A percentile compares a stretch with the other conserved stretches of the same genome.
These are phyloP conservation scores for Glaucomys volans DNA, from an alignment of 2,113 vertebrate species.

Conservation along the genomic window DNA sequence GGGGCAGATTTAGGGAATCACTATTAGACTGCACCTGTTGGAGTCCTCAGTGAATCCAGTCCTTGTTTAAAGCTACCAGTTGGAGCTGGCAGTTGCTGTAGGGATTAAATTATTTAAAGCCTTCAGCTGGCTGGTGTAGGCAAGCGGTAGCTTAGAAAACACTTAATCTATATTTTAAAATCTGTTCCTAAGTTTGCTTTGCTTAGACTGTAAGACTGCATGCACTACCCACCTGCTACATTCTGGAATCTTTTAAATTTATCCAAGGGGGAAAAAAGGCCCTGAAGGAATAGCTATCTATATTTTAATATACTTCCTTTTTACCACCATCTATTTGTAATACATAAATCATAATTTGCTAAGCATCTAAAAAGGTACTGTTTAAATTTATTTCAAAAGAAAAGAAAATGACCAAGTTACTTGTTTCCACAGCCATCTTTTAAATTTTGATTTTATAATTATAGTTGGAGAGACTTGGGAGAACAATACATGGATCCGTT, in stretches of 20 bases:
- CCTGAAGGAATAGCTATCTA: slow-evolving; percentile 44
- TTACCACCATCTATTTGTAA: slow-evolving; percentile 59
- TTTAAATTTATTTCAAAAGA: slow-evolving; percentile 54
- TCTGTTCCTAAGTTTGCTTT: slow-evolving; percentile 90
- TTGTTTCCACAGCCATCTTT: slow-evolving; percentile 14
- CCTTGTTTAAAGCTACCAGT: slow-evolving; percentile 89
- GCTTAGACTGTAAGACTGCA: slow-evolving; percentile 85
- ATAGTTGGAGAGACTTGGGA: slow-evolving; percentile 28
- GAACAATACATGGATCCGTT: not conserved
- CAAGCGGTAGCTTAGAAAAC: slow-evolving; percentile 90
- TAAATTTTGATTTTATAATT: slow-evolving; percentile 43
- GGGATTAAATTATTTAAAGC: slow-evolving; percentile 94
- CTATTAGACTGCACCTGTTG: slow-evolving; percentile 89
- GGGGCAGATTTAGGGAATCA: slow-evolving; percentile 80
- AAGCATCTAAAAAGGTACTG: slow-evolving; percentile 4
- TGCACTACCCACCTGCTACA: slow-evolving; percentile 84
- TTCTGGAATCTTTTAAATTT: slow-evolving; percentile 84
- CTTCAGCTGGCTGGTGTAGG: slow-evolving; percentile 91
- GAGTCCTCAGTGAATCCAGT: slow-evolving; percentile 88
- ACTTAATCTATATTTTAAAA: slow-evolving; percentile 91
- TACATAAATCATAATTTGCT: slow-evolving; percentile 46
- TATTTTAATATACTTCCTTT: slow-evolving; percentile 68
- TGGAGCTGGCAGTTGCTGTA: slow-evolving; percentile 91
- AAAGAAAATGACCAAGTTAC: slow-evolving; percentile 32
- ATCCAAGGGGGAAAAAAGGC: slow-evolving; percentile 62